Evolutionary conservation across 64 coral and sea anemone genomes (phyloP), one percentile per base, ranked within the genome.

Genomic region (Dendronephthya gigantea): DNA sequence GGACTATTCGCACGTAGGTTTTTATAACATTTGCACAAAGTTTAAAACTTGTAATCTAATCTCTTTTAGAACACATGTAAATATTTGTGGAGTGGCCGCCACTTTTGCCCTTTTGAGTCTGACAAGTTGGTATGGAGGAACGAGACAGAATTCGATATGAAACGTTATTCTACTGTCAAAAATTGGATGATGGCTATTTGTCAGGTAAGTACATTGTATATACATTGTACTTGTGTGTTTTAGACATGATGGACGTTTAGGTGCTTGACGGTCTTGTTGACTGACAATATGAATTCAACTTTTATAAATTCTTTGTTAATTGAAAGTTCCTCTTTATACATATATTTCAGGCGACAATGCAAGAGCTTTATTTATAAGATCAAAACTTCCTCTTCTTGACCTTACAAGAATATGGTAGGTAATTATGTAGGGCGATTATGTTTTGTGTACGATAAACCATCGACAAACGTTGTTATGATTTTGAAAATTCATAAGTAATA

Each of bases 311-410:
- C 19, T 6, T 17, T 62, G 17, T 13, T n/a, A n/a, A n/a, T 62
- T 19, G 17, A n/a, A 2, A 62, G 8, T 7, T 62, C 55, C 6
- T 12, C 6, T 62, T 5, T n/a, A 5, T 62, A 22, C 36, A 10
- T 79, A 36, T 79, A 12, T 79, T 36, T 36, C 36, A 79, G 72
- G 72, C 30, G 32, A 79, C 29, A 29, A 15, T 16, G 72, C 72
- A 79, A 79, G 72, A 79, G 72, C 72, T 15, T 79, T 79, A 33
- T 79, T 79, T 39, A 79, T 79, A 34, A 79, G 72, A 79, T 79
- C 72, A 8, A 79, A 39, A 79, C 72, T 79, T 34, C 72, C 72
- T 29, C 72, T 79, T 34, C 2, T 39, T 79, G 72, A 79, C 29
- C 72, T 79, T 29, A 35, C 72, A 2, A 29, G 31, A 79, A 35